Percentiles rank a stretch among this genome's conserved stretches.
Conservation (phyloP, 2,113 vertebrate species). For the Festucalex cinctus region DNA sequence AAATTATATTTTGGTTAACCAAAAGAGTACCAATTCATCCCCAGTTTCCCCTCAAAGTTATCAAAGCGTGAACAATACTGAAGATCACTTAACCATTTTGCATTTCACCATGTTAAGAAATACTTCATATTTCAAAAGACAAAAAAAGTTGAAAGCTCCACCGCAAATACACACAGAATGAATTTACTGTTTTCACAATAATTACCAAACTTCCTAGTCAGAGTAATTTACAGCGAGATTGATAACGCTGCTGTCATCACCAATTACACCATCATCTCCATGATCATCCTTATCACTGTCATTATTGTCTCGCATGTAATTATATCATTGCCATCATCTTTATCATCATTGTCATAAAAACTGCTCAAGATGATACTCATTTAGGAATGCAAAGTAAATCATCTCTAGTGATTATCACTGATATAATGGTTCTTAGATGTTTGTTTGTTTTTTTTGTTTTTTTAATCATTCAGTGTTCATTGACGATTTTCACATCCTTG, state of each 20-base stretch:
- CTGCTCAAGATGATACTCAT: slow-evolving; percentile 10
- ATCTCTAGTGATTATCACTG: slow-evolving; percentile 16
- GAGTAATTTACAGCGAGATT: neutral
- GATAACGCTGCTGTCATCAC: slow-evolving; percentile 5
- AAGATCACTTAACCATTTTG: neutral
- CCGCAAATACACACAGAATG: neutral
- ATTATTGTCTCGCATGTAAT: slow-evolving; percentile 4
- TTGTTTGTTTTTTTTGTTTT: no score
- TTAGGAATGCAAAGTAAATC: slow-evolving; percentile 12
- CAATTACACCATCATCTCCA: neutral
- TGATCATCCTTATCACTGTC: neutral
- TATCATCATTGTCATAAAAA: slow-evolving; percentile 12
- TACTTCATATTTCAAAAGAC: neutral
- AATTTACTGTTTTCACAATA: neutral
- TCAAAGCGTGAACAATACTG: neutral
- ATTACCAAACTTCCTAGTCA: neutral
- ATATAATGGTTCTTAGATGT: slow-evolving; percentile 1
- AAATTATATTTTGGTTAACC: neutral
- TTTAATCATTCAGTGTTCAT: neutral
- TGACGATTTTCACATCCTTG: no score
- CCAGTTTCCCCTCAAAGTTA: neutral
- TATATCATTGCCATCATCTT: slow-evolving; percentile 19
- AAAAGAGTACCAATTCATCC: no score
- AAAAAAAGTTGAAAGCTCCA: neutral
- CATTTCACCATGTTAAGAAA: neutral